Conservation (phyloP, 2,113 vertebrate genomes). For the Triplophysa tibetana region DNA sequence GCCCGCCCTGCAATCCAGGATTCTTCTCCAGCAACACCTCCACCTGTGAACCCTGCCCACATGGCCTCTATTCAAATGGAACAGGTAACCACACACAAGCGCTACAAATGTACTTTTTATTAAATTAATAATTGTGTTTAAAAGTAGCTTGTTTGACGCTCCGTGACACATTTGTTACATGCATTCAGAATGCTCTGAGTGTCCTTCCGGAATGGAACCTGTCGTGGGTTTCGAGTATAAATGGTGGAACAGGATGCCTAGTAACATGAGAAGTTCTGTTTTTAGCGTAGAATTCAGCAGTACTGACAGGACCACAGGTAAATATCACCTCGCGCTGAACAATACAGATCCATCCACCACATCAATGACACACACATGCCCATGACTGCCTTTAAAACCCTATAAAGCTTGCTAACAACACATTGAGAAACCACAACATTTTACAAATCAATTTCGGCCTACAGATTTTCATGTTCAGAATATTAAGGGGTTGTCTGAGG, state of each 20-base stretch:
- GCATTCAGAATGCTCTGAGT: constrained; percentile 79
- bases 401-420: no score
- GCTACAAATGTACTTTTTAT: no score
- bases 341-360: neutral
- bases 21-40: constrained; percentile 82
- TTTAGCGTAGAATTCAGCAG: constrained; percentile 79
- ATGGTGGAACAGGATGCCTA: constrained; percentile 93
- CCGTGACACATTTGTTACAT: constrained; percentile 3
- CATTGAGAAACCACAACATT: no score
- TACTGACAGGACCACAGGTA: constrained; percentile 82
- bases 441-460: no score
- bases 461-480: no score
- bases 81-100: constrained; percentile 73
- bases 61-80: constrained; percentile 85
- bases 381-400: no score
- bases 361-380: no score
- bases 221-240: constrained; percentile 89
- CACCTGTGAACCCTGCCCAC: constrained; percentile 82
- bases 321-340: constrained; percentile 11
- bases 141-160: neutral
- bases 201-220: constrained; percentile 86
- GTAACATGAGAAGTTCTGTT: constrained; percentile 87
- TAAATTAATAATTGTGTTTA: neutral
- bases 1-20: constrained; percentile 93
- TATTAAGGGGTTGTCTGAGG: neutral